phyloP scores from a whole-genome alignment of 2,888 invertebrate genomes.

The Xestia xanthographa region DNA sequence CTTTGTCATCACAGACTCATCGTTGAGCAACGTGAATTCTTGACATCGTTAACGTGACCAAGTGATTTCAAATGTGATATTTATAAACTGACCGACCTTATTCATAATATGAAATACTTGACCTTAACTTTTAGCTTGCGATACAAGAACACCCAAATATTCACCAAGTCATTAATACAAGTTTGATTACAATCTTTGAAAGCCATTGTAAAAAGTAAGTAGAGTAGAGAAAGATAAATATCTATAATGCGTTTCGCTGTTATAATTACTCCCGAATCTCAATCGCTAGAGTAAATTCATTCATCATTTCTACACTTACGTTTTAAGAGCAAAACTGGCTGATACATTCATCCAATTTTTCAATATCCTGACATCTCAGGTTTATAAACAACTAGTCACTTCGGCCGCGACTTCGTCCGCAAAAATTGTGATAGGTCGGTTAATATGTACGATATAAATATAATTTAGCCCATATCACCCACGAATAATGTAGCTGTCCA shows the following conservation, averaged over 20 bases:
- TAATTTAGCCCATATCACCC: too few relatives aligned
- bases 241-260: constrained; percentile 19
- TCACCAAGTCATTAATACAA: constrained; percentile 14
- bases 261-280: constrained; percentile 16
- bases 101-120: constrained; percentile 32
- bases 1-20: constrained; percentile 44
- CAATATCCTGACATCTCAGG: not conserved
- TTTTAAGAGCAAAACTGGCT: not conserved
- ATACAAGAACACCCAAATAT: constrained; percentile 21
- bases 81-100: constrained; percentile 44
- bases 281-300: not conserved
- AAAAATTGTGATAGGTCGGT: too few relatives aligned
- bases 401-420: too few relatives aligned
- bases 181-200: constrained; percentile 35
- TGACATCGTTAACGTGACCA: constrained; percentile 41
- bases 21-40: constrained; percentile 38
- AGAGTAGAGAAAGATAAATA: constrained; percentile 39
- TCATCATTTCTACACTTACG: not conserved
- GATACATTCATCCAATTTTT: not conserved
- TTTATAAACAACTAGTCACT: not conserved
- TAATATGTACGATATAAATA: too few relatives aligned
- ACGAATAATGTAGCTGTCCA: too few relatives aligned
- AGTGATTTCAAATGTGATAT: constrained; percentile 28
- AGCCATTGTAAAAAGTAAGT: constrained; percentile 39
- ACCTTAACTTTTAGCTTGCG: constrained; percentile 32